Conservation (phyloP, 2,113 vertebrate genomes). For the Rhegmatorhina hoffmannsi region DNA sequence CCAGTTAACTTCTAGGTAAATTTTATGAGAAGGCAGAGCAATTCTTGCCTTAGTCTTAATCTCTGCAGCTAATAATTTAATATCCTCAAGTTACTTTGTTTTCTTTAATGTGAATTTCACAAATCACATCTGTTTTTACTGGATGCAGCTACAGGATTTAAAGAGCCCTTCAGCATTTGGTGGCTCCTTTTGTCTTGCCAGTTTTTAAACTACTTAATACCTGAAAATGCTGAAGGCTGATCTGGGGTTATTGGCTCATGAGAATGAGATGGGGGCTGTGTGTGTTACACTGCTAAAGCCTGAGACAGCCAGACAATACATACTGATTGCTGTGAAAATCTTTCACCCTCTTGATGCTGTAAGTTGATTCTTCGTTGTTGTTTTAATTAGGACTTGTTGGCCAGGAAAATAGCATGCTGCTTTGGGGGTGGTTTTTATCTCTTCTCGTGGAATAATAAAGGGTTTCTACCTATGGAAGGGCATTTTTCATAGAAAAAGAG, state of each 20-base stretch:
- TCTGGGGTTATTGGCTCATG: neutral
- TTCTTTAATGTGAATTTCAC: neutral
- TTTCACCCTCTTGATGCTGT: neutral
- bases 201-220: neutral
- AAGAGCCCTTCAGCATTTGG: neutral
- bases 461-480: neutral
- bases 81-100: neutral
- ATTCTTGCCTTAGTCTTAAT: neutral
- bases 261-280: neutral
- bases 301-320: neutral
- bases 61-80: neutral
- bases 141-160: neutral
- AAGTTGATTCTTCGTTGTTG: neutral
- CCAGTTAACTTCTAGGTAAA: neutral
- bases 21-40: neutral
- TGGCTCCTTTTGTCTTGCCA: neutral
- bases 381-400: neutral
- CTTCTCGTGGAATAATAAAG: neutral
- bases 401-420: neutral
- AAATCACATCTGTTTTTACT: accelerated
- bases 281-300: neutral
- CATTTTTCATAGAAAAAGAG: neutral
- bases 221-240: neutral
- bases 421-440: neutral
- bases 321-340: neutral